Evolutionary conservation across 2,888 invertebrate species (phyloP).

Genomic region (Clanis bilineata): DNA sequence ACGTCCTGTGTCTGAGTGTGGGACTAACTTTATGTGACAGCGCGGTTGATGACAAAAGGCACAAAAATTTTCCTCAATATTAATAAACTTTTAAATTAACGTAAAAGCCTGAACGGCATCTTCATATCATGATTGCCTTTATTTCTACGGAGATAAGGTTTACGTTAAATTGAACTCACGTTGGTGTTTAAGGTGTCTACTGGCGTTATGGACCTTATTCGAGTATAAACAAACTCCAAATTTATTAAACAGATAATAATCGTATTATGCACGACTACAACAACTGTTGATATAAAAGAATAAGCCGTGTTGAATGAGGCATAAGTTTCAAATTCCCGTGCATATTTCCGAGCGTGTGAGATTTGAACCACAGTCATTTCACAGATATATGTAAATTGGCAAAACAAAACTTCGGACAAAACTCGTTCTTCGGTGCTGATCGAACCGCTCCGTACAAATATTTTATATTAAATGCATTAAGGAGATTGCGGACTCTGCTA

Average conservation of each 20-base stretch:
- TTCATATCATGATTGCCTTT: background rate
- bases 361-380: conserved; percentile 5
- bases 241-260: background rate
- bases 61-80: background rate
- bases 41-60: background rate
- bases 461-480: background rate
- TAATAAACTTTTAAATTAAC: conserved; percentile 14
- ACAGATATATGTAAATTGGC: conserved; percentile 14
- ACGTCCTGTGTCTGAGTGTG: background rate
- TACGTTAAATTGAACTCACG: background rate
- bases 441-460: background rate
- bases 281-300: background rate
- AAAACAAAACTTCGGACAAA: conserved; percentile 1
- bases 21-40: conserved; percentile 10
- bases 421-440: background rate
- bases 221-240: background rate
- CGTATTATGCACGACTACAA: background rate
- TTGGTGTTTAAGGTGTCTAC: background rate
- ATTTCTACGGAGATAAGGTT: background rate
- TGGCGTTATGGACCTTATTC: background rate
- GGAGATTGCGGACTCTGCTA: background rate
- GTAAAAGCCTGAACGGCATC: background rate
- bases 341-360: background rate
- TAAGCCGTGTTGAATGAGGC: background rate
- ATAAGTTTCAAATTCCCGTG: background rate